Conservation (phyloP, 1,140 invertebrate species). For the Brachionus sp. region DNA sequence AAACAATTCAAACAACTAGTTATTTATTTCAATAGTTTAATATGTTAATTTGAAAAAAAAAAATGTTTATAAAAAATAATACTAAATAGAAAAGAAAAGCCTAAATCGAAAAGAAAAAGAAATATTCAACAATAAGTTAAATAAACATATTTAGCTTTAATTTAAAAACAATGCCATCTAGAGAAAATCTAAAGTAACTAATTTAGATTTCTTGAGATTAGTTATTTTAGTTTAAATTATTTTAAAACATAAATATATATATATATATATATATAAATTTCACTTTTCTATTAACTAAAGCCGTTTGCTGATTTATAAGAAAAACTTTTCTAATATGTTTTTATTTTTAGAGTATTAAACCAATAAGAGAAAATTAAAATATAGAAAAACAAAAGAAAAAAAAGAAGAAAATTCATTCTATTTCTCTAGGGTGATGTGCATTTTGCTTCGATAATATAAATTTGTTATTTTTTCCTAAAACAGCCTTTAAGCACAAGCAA, state of each 20-base stretch:
- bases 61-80: neutral
- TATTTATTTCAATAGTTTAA: neutral
- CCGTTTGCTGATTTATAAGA: neutral
- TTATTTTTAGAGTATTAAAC: neutral
- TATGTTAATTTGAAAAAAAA: neutral
- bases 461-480: neutral
- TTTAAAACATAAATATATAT: neutral
- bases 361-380: neutral
- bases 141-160: neutral
- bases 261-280: neutral
- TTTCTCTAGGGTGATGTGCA: conserved; percentile 4
- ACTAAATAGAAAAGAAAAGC: neutral
- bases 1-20: neutral
- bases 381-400: neutral
- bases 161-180: conserved; percentile 3
- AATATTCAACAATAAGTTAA: conserved; percentile 5
- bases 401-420: neutral
- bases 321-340: conserved; percentile 4
- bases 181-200: neutral
- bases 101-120: neutral
- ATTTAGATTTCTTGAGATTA: conserved; percentile 10
- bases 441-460: neutral
- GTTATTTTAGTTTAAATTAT: neutral
- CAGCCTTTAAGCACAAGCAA: neutral
- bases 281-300: neutral